Conservation (phyloP, 2,888 invertebrate species). For the Boloria euphrosyne region DNA sequence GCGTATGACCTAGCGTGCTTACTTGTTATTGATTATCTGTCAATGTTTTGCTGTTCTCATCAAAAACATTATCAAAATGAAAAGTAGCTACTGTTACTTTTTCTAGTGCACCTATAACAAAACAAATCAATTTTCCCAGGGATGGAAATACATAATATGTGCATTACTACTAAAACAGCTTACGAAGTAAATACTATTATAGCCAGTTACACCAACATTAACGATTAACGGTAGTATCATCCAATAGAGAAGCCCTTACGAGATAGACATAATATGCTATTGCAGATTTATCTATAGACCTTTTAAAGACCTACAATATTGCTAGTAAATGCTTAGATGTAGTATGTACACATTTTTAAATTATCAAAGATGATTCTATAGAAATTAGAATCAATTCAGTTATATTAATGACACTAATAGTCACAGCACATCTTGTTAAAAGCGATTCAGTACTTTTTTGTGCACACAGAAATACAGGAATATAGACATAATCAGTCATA, state of each 20-base stretch:
- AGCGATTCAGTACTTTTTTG: no score
- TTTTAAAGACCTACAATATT: no score
- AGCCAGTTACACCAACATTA: conserved; percentile 4
- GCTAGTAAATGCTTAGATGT: no score
- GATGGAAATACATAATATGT: background rate
- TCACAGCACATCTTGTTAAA: no score
- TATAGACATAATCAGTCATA: no score
- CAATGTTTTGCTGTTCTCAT: conserved; percentile 52
- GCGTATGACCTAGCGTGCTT: conserved; percentile 60
- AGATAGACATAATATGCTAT: no score
- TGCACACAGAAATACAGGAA: no score
- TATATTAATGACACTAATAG: no score
- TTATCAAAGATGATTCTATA: no score
- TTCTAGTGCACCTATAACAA: background rate
- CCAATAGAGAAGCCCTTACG: conserved; percentile 9
- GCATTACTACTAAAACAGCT: background rate
- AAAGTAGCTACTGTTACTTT: background rate
- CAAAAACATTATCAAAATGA: background rate
- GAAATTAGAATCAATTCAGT: no score
- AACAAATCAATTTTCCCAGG: background rate
- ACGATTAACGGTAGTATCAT: conserved; percentile 16
- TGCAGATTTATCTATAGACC: no score
- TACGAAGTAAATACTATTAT: background rate
- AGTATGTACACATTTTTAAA: no score
- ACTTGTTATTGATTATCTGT: conserved; percentile 68